Evolutionary conservation across 2,888 invertebrate genomes (phyloP).

Genomic region (Parascotia fuliginaria): DNA sequence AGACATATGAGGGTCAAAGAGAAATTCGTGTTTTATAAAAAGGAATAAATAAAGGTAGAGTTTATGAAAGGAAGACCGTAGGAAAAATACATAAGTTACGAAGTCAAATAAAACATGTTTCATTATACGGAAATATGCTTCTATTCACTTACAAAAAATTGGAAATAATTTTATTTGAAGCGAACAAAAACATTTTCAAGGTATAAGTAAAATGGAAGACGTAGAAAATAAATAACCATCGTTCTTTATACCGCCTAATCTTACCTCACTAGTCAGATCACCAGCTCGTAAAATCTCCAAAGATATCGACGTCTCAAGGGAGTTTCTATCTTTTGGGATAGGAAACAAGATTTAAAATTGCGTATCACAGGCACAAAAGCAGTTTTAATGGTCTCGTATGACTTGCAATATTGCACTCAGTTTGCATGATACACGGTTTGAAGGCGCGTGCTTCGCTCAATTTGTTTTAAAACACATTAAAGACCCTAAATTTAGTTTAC

Average conservation of each 20-base stretch:
- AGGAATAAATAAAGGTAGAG: too few species aligned
- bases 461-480: background rate
- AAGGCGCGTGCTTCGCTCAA: background rate
- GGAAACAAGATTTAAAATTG: background rate
- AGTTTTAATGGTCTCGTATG: background rate
- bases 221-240: background rate
- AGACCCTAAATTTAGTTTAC: background rate
- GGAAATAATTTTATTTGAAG: background rate
- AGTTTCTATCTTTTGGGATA: background rate
- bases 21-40: too few species aligned
- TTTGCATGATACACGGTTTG: constrained; percentile 3
- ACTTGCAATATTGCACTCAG: constrained; percentile 1
- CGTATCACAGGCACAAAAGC: background rate
- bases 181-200: background rate
- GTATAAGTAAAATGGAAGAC: background rate
- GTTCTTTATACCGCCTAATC: background rate
- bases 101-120: too few species aligned
- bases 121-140: too few species aligned
- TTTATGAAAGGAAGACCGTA: too few species aligned
- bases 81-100: too few species aligned
- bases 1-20: too few species aligned
- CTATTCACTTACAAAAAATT: background rate
- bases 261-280: background rate
- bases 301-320: background rate
- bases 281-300: background rate